Conservation (phyloP, 2,888 invertebrate species). For the Lithophane socia region DNA sequence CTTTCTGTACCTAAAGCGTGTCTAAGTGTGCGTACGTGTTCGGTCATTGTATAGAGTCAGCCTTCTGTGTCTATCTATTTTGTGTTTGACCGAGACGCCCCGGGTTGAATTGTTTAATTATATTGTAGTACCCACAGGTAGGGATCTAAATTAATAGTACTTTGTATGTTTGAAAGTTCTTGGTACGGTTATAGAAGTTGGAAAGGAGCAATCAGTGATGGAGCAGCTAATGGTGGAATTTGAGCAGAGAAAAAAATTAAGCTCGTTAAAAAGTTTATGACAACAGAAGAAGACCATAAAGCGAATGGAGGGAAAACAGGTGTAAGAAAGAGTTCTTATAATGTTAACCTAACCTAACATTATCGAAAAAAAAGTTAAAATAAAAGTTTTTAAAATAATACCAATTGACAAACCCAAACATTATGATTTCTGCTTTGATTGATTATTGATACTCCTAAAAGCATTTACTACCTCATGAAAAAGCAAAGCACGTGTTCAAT, state of each 20-base stretch:
- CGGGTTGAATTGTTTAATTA: slow-evolving; percentile 65
- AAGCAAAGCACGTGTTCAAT: slow-evolving; percentile 35
- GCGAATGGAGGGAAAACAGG: too few relatives aligned
- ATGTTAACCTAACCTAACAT: too few relatives aligned
- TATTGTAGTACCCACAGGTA: slow-evolving; percentile 58
- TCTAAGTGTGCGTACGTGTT: not conserved
- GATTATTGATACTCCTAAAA: not conserved
- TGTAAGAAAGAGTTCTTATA: not conserved
- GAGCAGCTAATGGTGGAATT: not conserved
- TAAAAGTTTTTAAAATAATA: not conserved
- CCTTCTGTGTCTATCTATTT: slow-evolving; percentile 2
- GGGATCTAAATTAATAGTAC: slow-evolving; percentile 55
- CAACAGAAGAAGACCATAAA: fast-evolving
- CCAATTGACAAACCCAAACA: not conserved
- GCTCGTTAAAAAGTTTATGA: not conserved
- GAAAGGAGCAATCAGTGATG: not conserved
- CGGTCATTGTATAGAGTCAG: not conserved
- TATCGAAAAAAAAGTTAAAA: not conserved
- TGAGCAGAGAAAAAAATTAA: too few relatives aligned
- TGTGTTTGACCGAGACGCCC: slow-evolving; percentile 31
- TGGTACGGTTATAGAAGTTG: not conserved
- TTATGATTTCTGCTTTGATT: not conserved
- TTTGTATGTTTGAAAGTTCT: slow-evolving; percentile 49
- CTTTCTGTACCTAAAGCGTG: not conserved
- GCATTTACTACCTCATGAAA: not conserved